Base-by-base conservation (phyloP, 2,797 vertebrate genomes). In the Halcyon smyrnensis region DNA sequence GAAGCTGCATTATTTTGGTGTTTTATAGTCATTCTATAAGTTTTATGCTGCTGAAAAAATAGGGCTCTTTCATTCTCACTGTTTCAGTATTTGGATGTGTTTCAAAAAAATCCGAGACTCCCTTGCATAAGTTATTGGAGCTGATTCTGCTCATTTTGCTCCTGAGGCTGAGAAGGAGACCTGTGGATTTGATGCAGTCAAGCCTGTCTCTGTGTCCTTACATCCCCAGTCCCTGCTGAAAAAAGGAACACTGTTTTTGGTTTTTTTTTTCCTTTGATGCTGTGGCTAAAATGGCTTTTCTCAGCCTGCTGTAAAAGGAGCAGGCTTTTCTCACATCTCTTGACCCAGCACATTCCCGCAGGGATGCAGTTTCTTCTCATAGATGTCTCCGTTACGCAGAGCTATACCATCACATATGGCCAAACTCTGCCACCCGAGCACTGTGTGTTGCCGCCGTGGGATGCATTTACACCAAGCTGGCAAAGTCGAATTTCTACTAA, bases 311-410 rank as follows among this genome's bases (percentile, higher is more conserved):
- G 50, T 74, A 73, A 85, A 67, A 92, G 56, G 50, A 95, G 12
- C 7, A 90, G 75, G 64, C 87, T 97, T 96, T 95, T 93, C 75
- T 78, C 94, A 57, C 88, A 6, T 90, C 77, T 91, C 67, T 37
- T 82, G 88, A 91, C 63, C 73, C 83, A 80, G 77, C 24, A 7
- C 1, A 0, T 87, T 78, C 64, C 82, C 12, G 0, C n/a, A 30
- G 80, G 82, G 89, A 28, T 39, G 34, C 25, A 65, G 59, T 45
- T 86, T n/a, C 77, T 77, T 56, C 62, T 74, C 78, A 5, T 19
- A 25, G 56, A 19, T 30, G n/a, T 81, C 50, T 63, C 46, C 69
- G 57, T 74, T 64, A 21, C 34, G 9, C 41, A 48, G 67, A 84
- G 77, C 67, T 84, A 2, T 57, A 39, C 91, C 89, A 77, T n/a